Conservation (phyloP, 1,140 invertebrate genomes). For the Aplysia californica region DNA sequence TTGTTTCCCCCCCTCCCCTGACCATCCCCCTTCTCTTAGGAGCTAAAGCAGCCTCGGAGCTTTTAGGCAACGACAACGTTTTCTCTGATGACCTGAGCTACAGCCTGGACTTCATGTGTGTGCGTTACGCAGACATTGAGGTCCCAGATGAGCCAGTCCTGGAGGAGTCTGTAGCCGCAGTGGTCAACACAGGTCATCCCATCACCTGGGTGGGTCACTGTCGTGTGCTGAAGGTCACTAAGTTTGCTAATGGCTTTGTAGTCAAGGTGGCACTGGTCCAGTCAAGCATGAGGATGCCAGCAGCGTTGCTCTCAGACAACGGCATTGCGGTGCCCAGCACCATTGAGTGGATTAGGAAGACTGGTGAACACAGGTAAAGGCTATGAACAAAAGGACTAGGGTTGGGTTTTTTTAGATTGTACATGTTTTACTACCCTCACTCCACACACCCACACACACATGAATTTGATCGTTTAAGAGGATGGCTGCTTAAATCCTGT, state of each 20-base stretch:
- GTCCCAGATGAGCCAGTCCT: conserved; percentile 37
- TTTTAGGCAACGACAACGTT: conserved; percentile 25
- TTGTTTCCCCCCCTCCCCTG: too few relatives aligned
- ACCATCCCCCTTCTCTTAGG: not conserved
- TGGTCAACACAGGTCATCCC: conserved; percentile 39
- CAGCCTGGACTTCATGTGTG: conserved; percentile 55
- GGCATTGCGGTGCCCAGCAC: conserved; percentile 39
- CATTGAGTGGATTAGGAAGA: conserved; percentile 54
- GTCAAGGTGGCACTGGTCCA: conserved; percentile 42
- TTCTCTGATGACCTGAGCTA: conserved; percentile 18
- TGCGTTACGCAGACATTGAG: conserved; percentile 49
- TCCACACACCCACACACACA: too few relatives aligned
- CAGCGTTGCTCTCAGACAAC: conserved; percentile 31
- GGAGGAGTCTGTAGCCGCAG: conserved; percentile 33
- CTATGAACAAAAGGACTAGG: not conserved
- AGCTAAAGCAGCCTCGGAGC: not conserved
- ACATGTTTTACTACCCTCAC: too few relatives aligned
- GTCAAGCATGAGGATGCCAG: conserved; percentile 49
- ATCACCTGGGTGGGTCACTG: conserved; percentile 60
- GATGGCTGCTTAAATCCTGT: too few relatives aligned
- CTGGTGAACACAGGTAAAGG: conserved; percentile 46
- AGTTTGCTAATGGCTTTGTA: conserved; percentile 21
- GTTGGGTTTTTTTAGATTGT: too few relatives aligned
- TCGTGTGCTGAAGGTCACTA: conserved; percentile 31
- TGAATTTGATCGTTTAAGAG: too few relatives aligned